A percentile compares a stretch with the other conserved stretches of the same genome.
phyloP scores from a whole-genome alignment of 1,140 invertebrate genomes.

The Thaumetopoea pityocampa region DNA sequence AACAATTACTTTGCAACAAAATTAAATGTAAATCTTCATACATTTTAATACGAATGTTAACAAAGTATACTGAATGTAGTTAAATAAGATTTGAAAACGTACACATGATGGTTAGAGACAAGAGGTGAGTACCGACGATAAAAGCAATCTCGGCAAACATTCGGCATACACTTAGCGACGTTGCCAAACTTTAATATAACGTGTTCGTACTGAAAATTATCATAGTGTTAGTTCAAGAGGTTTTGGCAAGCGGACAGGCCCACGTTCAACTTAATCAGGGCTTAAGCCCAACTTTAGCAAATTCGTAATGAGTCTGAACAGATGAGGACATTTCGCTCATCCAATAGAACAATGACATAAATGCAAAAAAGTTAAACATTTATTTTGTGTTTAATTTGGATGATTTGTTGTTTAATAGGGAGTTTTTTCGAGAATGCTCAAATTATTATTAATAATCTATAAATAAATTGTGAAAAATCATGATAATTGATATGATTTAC shows the following conservation, averaged over 20 bases:
- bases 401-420: too few species aligned
- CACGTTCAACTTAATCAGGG: slow-evolving; percentile 54
- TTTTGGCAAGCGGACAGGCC: slow-evolving; percentile 53
- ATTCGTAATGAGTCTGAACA: slow-evolving; percentile 59
- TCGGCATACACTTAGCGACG: slow-evolving; percentile 34
- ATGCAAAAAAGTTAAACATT: too few species aligned
- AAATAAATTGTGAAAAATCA: too few species aligned
- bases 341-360: too few species aligned
- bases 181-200: slow-evolving; percentile 49
- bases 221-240: slow-evolving; percentile 46
- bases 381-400: too few species aligned
- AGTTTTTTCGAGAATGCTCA: too few species aligned
- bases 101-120: too few species aligned
- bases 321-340: slow-evolving; percentile 42
- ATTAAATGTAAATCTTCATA: too few species aligned
- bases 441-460: too few species aligned
- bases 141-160: slow-evolving; percentile 26
- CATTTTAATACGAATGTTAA: too few species aligned
- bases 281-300: slow-evolving; percentile 39
- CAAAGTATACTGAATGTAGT: too few species aligned
- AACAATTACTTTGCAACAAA: neutral
- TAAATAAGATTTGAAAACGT: slow-evolving; percentile 24
- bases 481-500: too few species aligned
- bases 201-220: slow-evolving; percentile 29
- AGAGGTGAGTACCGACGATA: slow-evolving; percentile 20